phyloP scores from a whole-genome alignment of 2,888 invertebrate species.

The Meloe dianella region DNA sequence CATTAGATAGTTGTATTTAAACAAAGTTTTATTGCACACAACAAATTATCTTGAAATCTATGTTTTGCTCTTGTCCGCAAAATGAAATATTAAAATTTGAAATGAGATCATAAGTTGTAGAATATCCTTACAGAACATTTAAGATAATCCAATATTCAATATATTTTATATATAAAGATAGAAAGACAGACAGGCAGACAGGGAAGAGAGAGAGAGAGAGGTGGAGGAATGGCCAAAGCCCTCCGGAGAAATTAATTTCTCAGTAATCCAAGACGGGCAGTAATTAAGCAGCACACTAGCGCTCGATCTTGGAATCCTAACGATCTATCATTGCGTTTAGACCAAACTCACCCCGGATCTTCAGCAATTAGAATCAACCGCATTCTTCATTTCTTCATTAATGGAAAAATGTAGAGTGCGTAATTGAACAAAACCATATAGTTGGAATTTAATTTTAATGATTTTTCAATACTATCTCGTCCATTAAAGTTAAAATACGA shows the following conservation, averaged over 20 bases:
- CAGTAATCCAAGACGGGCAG: constrained; percentile 25
- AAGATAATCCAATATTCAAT: constrained; percentile 1
- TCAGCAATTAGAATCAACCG: constrained; percentile 46
- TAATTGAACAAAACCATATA: constrained; percentile 25
- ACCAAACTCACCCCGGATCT: constrained; percentile 45
- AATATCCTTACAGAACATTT: neutral
- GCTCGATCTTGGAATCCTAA: constrained; percentile 52
- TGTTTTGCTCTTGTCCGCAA: neutral
- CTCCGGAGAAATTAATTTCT: constrained; percentile 61
- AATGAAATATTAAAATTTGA: neutral
- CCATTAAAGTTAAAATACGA: too few relatives aligned
- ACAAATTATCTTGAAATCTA: neutral
- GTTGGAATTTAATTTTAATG: neutral
- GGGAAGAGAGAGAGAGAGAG: neutral
- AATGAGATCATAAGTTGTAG: neutral
- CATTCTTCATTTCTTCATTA: constrained; percentile 47
- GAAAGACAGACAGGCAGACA: neutral
- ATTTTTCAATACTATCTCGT: constrained; percentile 13
- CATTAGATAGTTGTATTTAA: neutral
- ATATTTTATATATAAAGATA: constrained; percentile 3
- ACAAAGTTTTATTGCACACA: neutral
- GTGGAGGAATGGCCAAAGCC: constrained; percentile 37
- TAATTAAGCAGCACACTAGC: constrained; percentile 51
- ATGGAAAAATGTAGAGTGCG: constrained; percentile 41
- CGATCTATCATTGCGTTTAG: constrained; percentile 58